Evolutionary conservation across 2,797 vertebrate genomes (phyloP), one percentile per base, ranked within the genome.

Genomic region (Podarcis lilfordi): DNA sequence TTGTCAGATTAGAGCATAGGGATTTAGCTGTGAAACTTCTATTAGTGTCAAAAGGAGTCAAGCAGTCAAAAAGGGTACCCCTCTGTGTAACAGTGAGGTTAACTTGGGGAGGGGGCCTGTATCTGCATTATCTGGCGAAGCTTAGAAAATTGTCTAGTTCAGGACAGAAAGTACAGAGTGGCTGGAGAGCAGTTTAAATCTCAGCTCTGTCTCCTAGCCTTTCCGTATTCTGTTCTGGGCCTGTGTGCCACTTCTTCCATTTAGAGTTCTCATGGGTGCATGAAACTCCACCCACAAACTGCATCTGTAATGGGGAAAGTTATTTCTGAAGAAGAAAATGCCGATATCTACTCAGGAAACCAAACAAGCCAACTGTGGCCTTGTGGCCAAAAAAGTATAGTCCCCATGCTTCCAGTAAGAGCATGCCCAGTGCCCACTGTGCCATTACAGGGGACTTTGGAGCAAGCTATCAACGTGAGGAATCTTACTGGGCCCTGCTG

Each of bases 11-110:
- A 92, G 91, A 87, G 79, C 45, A 61, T 55, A 50, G 50, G 91
- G 84, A 93, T 92, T 81, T 93, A 90, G 11, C 89, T 91, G 88
- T 77, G 80, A 89, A 91, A 92, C 0, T n/a, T 85, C 85, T 79
- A 92, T 94, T 94, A 93, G 89, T 84, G 85, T 93, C 89, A 94
- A 79, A 93, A 86, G 66, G 85, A 90, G 84, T 84, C 91, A 89
- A 90, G 87, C 43, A 84, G 15, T 86, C 91, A 35, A 91, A 76
- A 64, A 90, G 83, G 79, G 59, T 74, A 89, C 85, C 88, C 89
- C 88, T 85, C 55, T 50, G 77, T 75, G 88, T 75, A 81, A 74
- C 40, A 80, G 68, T 68, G 84, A 59, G 37, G 75, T 71, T 88
- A 84, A 79, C 45, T 45, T 84, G 5, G 84, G 35, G 59, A 77